A percentile compares a stretch with the other conserved stretches of the same genome.
phyloP scores from a whole-genome alignment of 2,888 invertebrate species.

The Griposia aprilina region DNA sequence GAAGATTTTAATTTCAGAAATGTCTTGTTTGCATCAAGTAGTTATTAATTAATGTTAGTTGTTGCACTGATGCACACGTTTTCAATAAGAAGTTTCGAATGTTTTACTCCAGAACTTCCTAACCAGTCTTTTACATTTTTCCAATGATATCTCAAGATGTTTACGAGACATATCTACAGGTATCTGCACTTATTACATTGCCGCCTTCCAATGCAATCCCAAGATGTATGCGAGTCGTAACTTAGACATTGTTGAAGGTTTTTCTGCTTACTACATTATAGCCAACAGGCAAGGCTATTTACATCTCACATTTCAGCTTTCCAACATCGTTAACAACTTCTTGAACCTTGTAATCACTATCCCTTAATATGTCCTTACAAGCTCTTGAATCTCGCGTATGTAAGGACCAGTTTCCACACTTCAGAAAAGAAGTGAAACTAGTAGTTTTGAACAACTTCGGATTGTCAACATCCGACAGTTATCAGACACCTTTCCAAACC shows the following conservation, averaged over 20 bases:
- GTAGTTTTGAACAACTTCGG: conserved; percentile 41
- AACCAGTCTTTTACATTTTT: background rate
- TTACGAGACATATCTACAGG: background rate
- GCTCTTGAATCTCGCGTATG: conserved; percentile 1
- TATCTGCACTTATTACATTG: background rate
- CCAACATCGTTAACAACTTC: background rate
- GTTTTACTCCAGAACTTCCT: background rate
- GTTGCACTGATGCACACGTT: background rate
- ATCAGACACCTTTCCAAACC: conserved; percentile 63
- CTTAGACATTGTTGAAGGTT: background rate
- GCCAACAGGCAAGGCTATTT: background rate
- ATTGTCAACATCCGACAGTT: conserved; percentile 40
- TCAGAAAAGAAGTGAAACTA: conserved; percentile 19
- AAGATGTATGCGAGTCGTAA: background rate
- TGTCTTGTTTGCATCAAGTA: background rate
- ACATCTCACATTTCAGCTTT: background rate
- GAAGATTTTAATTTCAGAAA: background rate
- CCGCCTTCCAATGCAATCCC: background rate
- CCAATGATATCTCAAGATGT: background rate
- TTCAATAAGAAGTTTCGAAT: background rate
- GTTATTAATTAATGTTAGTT: background rate
- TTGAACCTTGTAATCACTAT: background rate
- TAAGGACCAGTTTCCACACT: conserved; percentile 18
- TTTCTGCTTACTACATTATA: background rate
- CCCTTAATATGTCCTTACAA: background rate